Evolutionary conservation across 2,888 invertebrate species (phyloP).

Genomic region (Craniophora ligustri): DNA sequence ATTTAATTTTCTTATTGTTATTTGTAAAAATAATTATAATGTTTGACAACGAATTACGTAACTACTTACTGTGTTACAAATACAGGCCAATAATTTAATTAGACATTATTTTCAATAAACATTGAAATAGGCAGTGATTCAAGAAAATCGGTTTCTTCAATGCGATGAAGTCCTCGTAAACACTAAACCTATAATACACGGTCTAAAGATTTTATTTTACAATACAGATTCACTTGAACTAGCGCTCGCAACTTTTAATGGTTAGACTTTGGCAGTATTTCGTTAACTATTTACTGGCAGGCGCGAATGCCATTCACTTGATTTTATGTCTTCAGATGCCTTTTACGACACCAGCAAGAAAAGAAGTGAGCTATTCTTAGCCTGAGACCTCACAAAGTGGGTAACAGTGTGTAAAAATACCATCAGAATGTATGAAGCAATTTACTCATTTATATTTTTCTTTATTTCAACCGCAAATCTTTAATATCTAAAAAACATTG

Average conservation of each 20-base stretch:
- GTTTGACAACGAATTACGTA: no score
- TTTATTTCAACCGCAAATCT: conserved; percentile 4
- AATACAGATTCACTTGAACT: conserved; percentile 4
- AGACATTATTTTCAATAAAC: background rate
- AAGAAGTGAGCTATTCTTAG: conserved; percentile 6
- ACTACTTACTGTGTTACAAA: no score
- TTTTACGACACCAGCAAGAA: conserved; percentile 15
- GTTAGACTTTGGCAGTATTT: conserved; percentile 16
- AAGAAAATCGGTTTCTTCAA: background rate
- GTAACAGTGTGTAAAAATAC: conserved; percentile 1
- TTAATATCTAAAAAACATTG: conserved; percentile 9
- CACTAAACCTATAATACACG: background rate
- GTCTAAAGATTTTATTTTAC: background rate
- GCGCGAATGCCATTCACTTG: conserved; percentile 18
- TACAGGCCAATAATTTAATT: no score
- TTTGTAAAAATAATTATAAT: conserved; percentile 45
- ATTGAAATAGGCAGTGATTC: conserved; percentile 1
- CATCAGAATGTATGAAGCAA: background rate
- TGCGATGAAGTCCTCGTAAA: background rate
- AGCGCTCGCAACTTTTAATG: conserved; percentile 2
- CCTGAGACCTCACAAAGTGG: background rate
- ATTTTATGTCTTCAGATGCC: conserved; percentile 5
- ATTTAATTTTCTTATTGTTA: conserved; percentile 43
- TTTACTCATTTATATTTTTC: background rate
- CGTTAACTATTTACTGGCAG: conserved; percentile 30